phyloP scores from a whole-genome alignment of 2,888 invertebrate species.

The Lordiphosa andalusiaca region DNA sequence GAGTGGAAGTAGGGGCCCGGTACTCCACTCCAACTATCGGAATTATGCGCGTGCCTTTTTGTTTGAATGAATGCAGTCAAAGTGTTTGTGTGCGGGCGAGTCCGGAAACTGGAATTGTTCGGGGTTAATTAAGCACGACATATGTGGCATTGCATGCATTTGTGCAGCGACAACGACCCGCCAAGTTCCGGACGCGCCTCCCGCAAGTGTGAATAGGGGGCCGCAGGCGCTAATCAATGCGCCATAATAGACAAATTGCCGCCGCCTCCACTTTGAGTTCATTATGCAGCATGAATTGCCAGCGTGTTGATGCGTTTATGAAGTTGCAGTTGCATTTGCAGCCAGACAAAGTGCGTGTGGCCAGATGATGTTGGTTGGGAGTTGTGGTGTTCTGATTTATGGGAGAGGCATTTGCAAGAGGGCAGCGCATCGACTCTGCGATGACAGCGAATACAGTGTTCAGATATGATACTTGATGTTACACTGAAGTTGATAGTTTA shows the following conservation, averaged over 20 bases:
- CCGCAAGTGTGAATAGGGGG: conserved; percentile 60
- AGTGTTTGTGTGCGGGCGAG: conserved; percentile 23
- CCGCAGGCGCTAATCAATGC: conserved; percentile 62
- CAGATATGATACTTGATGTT: too few species aligned
- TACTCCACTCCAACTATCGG: conserved; percentile 15
- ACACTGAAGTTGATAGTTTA: too few species aligned
- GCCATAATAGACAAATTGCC: conserved; percentile 65
- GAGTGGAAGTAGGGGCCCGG: conserved; percentile 6
- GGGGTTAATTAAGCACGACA: conserved; percentile 77
- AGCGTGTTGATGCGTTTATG: conserved; percentile 63
- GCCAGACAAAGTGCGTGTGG: conserved; percentile 22
- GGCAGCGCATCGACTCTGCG: too few species aligned
- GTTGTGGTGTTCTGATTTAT: conserved; percentile 41
- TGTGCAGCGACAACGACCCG: conserved; percentile 34
- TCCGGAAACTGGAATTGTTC: conserved; percentile 63
- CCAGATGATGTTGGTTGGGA: conserved; percentile 16
- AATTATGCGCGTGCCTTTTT: conserved; percentile 54
- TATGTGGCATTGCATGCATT: conserved; percentile 66
- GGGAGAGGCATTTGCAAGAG: not conserved
- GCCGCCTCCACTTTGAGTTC: conserved; percentile 42
- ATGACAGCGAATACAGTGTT: too few species aligned
- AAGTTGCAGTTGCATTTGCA: conserved; percentile 26
- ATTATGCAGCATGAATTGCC: conserved; percentile 50
- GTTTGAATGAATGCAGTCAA: conserved; percentile 33
- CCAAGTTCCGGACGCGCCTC: conserved; percentile 31